Evolutionary conservation across 1,140 invertebrate species (phyloP), one percentile per base, ranked within the genome.

Genomic region (Heliconius himera): DNA sequence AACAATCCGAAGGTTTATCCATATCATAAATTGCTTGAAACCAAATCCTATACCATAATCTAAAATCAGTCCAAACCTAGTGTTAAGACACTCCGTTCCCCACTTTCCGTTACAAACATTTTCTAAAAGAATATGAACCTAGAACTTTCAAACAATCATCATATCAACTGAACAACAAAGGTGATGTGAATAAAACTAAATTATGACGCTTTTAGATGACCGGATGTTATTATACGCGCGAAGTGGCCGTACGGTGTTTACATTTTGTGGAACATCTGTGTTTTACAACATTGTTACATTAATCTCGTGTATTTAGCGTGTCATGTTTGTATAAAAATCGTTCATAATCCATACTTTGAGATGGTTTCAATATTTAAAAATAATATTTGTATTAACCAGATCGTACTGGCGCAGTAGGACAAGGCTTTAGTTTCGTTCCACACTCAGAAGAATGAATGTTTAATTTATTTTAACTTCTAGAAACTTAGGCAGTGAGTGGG

Each of bases 211-310:
- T 66, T 29, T 2, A 66, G 60, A 29, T 29, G 60, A 66, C 60
- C 60, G 60, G 60, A 66, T 66, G 60, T 66, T 66, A 66, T 66
- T 66, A 66, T 29, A 66, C 60, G 60, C 60, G 60, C n/a, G 60
- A 66, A 66, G 60, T 66, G 22, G 60, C 26, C n/a, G 60, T 29
- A 22, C 60, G 13, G 9, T 66, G 60, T 66, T 66, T 66, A 66
- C 60, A 66, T 66, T 66, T 22, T 29, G 60, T 66, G 11, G 13
- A 66, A 18, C 60, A 66, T 66, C 60, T 66, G 60, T 66, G 60
- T 66, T 66, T 29, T 66, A 66, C 22, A 66, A 66, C 60, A 66
- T 26, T 66, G 60, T 66, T 66, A 66, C 60, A 66, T 66, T 66
- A 66, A 66, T 66, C 60, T 29, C 60, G 16, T 9, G 26, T 66